These are phyloP conservation scores for Shinisaurus crocodilurus DNA, from an alignment of 2,113 vertebrate species.

Conservation along the genomic window DNA sequence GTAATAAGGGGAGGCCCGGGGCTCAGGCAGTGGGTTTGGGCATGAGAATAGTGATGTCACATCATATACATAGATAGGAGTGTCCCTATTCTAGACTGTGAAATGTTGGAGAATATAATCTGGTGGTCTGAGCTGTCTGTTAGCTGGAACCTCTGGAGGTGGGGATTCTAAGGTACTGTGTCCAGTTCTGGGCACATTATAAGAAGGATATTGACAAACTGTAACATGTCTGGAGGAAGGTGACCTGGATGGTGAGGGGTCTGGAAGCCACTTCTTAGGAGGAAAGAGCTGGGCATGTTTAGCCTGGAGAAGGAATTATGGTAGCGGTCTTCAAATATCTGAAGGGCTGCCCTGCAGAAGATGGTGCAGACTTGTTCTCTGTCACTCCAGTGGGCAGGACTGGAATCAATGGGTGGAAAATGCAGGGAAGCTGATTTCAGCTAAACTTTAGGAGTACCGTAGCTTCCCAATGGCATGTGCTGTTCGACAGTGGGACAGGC, in stretches of 20 bases:
- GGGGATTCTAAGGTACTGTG: background rate
- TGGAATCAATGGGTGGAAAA: background rate
- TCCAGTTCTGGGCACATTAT: background rate
- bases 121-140: background rate
- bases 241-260: background rate
- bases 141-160: background rate
- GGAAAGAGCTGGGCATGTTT: background rate
- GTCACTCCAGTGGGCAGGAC: background rate
- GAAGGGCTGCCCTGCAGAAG: background rate
- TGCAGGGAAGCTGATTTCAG: background rate
- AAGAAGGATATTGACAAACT: background rate
- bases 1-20: background rate
- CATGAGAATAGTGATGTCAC: background rate
- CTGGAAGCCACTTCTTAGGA: background rate
- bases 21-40: background rate
- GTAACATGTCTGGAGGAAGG: background rate
- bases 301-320: background rate
- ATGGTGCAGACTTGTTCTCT: background rate
- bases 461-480: too few species aligned
- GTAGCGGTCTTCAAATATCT: background rate
- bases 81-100: background rate
- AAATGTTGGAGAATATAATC: background rate
- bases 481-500: too few species aligned
- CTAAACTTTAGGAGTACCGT: background rate
- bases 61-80: background rate